Evolutionary conservation across 2,113 vertebrate genomes (phyloP).

Genomic region (Alethe castanea): DNA sequence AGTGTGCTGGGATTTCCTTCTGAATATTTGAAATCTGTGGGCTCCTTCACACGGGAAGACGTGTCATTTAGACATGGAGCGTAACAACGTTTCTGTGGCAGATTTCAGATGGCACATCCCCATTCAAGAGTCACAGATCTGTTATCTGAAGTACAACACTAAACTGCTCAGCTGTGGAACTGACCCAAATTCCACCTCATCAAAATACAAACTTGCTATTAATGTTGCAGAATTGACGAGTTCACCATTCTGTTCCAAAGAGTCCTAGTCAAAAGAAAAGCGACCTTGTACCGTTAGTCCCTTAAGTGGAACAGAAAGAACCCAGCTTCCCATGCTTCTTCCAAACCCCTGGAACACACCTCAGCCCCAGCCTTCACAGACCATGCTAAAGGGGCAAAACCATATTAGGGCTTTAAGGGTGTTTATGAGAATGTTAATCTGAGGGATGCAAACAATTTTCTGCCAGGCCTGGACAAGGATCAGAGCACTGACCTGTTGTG

Average conservation of each 20-base stretch:
- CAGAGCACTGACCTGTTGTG: neutral
- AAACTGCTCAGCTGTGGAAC: neutral
- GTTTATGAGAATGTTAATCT: neutral
- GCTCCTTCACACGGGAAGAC: neutral
- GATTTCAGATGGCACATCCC: neutral
- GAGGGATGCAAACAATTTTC: neutral
- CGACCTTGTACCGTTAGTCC: neutral
- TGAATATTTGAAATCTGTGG: neutral
- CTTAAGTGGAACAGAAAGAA: neutral
- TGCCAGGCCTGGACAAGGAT: neutral
- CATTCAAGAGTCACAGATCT: neutral
- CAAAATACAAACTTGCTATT: neutral
- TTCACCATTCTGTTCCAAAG: neutral
- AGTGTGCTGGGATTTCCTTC: neutral
- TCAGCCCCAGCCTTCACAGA: neutral
- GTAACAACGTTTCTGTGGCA: neutral
- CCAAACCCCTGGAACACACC: neutral
- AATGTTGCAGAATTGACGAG: neutral
- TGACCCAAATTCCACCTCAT: neutral
- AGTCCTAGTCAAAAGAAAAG: neutral
- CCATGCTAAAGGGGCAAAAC: neutral
- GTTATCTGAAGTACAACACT: neutral
- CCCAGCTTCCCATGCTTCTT: neutral
- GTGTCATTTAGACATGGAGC: neutral
- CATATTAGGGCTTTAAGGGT: neutral